Conservation (phyloP, 2,113 vertebrate species). For the Entelurus aequoreus region DNA sequence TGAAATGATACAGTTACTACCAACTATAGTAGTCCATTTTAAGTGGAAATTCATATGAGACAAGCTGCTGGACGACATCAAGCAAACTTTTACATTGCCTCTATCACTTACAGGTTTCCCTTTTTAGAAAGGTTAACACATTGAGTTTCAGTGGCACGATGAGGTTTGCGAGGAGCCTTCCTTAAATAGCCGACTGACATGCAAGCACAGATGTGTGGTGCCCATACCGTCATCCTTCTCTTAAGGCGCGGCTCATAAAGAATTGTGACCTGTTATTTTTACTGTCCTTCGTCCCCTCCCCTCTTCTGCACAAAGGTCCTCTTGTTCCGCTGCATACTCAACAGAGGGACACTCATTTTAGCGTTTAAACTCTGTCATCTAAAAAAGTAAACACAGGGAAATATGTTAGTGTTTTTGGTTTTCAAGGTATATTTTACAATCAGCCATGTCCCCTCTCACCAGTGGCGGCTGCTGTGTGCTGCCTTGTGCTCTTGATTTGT, state of each 20-base stretch:
- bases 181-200: constrained; percentile 8
- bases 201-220: constrained; percentile 16
- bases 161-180: constrained; percentile 19
- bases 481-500: constrained; percentile 38
- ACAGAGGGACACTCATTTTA: constrained; percentile 9
- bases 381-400: constrained; percentile 11
- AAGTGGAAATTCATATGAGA: constrained; percentile 27
- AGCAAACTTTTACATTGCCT: constrained; percentile 14
- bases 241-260: constrained; percentile 1
- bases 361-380: constrained; percentile 59
- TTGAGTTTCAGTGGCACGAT: constrained; percentile 16
- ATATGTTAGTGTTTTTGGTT: background rate
- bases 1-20: constrained; percentile 21
- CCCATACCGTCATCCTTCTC: constrained; percentile 10
- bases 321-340: constrained; percentile 26
- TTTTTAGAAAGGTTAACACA: constrained; percentile 18
- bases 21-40: constrained; percentile 36
- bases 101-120: constrained; percentile 36
- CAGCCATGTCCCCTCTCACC: constrained; percentile 28
- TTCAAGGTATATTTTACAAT: background rate
- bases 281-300: constrained; percentile 25
- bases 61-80: constrained; percentile 14
- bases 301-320: constrained; percentile 19
- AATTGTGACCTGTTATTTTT: constrained; percentile 38
- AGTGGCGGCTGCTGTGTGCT: constrained; percentile 47